A percentile compares a stretch with the other conserved stretches of the same genome.
These are phyloP conservation scores for Conus ventricosus DNA, from an alignment of 1,140 invertebrate genomes.

Conservation along the genomic window DNA sequence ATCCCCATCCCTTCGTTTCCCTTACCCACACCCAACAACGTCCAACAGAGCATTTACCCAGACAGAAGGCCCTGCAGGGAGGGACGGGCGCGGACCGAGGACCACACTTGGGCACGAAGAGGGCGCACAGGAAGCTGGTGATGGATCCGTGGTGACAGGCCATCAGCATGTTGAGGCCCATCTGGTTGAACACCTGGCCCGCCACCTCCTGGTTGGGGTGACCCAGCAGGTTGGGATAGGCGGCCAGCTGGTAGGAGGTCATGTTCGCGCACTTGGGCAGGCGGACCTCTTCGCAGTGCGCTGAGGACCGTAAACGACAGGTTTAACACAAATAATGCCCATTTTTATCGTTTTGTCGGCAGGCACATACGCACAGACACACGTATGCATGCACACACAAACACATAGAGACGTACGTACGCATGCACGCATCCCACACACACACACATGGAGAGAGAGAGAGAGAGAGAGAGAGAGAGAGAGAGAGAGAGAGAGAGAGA, in stretches of 20 bases:
- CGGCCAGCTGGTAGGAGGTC: constrained; percentile 48
- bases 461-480: too few relatives aligned
- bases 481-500: too few relatives aligned
- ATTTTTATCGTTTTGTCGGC: neutral
- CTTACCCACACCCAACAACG: neutral
- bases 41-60: constrained; percentile 32
- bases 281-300: constrained; percentile 42
- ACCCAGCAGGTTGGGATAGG: constrained; percentile 57
- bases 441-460: too few relatives aligned
- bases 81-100: constrained; percentile 43
- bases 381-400: too few relatives aligned
- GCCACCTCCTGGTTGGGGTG: constrained; percentile 48
- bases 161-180: constrained; percentile 20
- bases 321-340: neutral
- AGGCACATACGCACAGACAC: too few relatives aligned
- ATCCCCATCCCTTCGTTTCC: neutral
- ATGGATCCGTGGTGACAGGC: constrained; percentile 51
- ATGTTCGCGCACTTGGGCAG: constrained; percentile 50
- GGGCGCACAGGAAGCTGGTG: constrained; percentile 52
- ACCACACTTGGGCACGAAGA: constrained; percentile 52
- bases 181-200: constrained; percentile 11
- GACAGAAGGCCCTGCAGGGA: constrained; percentile 55
- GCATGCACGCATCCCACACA: too few relatives aligned
- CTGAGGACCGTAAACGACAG: constrained; percentile 28
- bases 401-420: too few relatives aligned